Conservation (phyloP, 1,140 invertebrate species). For the Euschistus heros region DNA sequence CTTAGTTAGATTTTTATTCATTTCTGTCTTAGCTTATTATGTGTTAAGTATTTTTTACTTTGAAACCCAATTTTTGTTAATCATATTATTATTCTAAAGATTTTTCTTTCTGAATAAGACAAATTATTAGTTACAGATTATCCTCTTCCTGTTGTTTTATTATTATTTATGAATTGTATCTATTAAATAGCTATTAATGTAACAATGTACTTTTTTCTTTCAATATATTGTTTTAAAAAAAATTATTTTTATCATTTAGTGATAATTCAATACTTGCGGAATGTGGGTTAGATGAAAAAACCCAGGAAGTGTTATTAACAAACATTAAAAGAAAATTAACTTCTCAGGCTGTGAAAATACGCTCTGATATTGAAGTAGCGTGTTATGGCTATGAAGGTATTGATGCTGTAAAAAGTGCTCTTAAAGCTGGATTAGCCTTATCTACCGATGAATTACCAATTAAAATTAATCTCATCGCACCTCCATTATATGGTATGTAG, state of each 20-base stretch:
- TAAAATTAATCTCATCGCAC: conserved; percentile 98
- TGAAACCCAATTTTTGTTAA: too few relatives aligned
- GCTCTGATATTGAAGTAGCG: conserved; percentile 95
- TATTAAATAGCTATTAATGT: too few relatives aligned
- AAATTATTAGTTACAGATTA: too few relatives aligned
- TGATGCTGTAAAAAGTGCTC: conserved; percentile 92
- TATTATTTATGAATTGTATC: too few relatives aligned
- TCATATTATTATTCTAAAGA: too few relatives aligned
- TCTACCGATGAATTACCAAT: conserved; percentile 91
- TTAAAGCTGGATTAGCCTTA: conserved; percentile 82
- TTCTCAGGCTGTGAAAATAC: conserved; percentile 95
- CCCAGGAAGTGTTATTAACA: conserved; percentile 82
- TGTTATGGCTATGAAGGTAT: conserved; percentile 99
- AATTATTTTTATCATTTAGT: conserved; percentile 42
- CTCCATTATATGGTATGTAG: conserved; percentile 77
- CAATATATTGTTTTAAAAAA: too few relatives aligned
- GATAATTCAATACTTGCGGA: conserved; percentile 91
- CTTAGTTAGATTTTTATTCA: too few relatives aligned
- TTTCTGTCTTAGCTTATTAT: too few relatives aligned
- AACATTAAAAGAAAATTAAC: conserved; percentile 96
- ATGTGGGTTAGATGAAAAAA: conserved; percentile 86
- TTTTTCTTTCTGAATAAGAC: too few relatives aligned
- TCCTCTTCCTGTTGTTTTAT: too few relatives aligned
- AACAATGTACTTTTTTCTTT: too few relatives aligned
- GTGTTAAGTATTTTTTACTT: too few relatives aligned